Evolutionary conservation across 2,797 vertebrate genomes (phyloP), one percentile per base, ranked within the genome.

Genomic region (Cercopithecus diana): DNA sequence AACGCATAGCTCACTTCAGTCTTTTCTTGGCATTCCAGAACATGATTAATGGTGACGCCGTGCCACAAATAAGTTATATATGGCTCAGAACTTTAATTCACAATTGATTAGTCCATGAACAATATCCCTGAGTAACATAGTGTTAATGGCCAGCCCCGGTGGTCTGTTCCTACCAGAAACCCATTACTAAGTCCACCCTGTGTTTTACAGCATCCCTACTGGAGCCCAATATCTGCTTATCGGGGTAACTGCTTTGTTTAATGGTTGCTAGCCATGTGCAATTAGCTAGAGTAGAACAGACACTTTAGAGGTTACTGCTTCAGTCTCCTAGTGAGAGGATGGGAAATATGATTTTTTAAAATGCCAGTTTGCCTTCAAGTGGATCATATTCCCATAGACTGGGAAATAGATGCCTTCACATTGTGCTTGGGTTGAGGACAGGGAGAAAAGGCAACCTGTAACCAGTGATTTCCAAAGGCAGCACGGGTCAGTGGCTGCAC

Each of bases 161-260:
- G 97, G 93, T 96, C 97, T 89, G 9, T 50, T 86, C 57, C 80
- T 88, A 96, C 93, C 58, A 86, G 88, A 97, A 96, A 72, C 70
- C 52, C 48, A 67, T 84, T 81, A 92, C 70, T 72, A 39, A 96
- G 55, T 88, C 79, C 84, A 64, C 72, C 33, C 77, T 82, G 28
- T 14, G 9, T 76, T 95, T 97, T 87, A 84, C 11, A 48, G 70
- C 81, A 55, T 87, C 36, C 73, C 33, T 50, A 1, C 43, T 5
- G 9, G 20, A 85, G 76, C 28, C 86, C 43, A 20, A 0, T 64
- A 36, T 85, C 84, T 84, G 58, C 70, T 83, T 48, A 55, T 5
- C 30, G 17, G 84, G 58, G 55, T 45, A 79, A n/a, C 15, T 41
- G 52, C 41, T 90, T 83, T 77, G 43, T 33, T 76, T 90, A 90